Evolutionary conservation across 2,888 invertebrate genomes (phyloP).

Genomic region (Drosophila crucigera): DNA sequence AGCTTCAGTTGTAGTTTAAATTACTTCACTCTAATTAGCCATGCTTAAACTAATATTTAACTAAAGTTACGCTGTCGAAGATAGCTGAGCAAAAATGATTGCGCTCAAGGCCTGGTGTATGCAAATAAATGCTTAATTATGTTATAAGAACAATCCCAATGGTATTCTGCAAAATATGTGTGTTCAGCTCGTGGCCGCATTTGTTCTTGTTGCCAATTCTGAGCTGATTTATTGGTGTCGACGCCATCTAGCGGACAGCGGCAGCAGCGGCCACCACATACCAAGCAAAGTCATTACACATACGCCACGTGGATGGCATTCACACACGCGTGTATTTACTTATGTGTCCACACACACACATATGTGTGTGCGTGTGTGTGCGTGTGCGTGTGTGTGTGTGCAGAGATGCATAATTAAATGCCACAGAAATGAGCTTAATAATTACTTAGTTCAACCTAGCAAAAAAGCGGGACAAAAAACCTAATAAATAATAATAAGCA

Average conservation of each 20-base stretch:
- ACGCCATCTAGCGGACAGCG: constrained; percentile 38
- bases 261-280: neutral
- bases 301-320: constrained; percentile 33
- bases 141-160: constrained; percentile 43
- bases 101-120: constrained; percentile 14
- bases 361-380: neutral
- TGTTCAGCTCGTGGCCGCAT: constrained; percentile 14
- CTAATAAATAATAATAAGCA: constrained; percentile 52
- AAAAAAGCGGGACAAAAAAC: constrained; percentile 30
- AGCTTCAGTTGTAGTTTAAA: neutral
- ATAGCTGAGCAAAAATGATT: neutral
- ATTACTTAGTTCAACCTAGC: constrained; percentile 49
- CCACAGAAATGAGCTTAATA: constrained; percentile 66
- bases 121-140: constrained; percentile 57
- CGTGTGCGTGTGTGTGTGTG: constrained; percentile 9
- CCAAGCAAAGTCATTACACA: constrained; percentile 35
- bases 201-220: constrained; percentile 7
- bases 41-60: neutral
- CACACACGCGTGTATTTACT: constrained; percentile 11
- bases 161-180: constrained; percentile 29
- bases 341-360: neutral
- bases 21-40: neutral
- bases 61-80: neutral
- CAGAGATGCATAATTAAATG: constrained; percentile 59
- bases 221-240: constrained; percentile 29